A percentile compares a stretch with the other conserved stretches of the same genome.
phyloP scores from a whole-genome alignment of 1,140 invertebrate species.

The Drosophila auraria region DNA sequence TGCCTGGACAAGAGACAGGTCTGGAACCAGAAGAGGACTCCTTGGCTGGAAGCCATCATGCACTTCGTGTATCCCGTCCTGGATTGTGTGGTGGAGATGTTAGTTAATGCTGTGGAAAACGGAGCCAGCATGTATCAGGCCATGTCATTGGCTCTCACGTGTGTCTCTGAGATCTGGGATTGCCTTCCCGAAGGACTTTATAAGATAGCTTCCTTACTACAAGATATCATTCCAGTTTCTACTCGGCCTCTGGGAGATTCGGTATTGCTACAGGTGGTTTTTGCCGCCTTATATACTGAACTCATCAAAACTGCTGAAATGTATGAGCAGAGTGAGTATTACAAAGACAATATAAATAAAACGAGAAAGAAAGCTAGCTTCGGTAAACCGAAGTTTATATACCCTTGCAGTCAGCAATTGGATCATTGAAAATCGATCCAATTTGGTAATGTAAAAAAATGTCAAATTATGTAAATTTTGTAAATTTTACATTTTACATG shows the following conservation, averaged over 20 bases:
- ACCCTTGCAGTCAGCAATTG: too few species aligned
- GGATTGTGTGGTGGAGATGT: constrained; percentile 87
- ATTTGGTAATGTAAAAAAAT: too few species aligned
- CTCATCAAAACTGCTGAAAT: constrained; percentile 85
- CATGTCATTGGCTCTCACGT: constrained; percentile 90
- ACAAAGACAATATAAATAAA: too few species aligned
- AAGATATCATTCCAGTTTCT: constrained; percentile 89
- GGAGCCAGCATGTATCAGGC: constrained; percentile 91
- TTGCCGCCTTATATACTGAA: constrained; percentile 87
- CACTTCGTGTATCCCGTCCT: constrained; percentile 87
- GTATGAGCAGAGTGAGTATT: constrained; percentile 83
- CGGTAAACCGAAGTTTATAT: too few species aligned
- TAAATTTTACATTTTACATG: too few species aligned
- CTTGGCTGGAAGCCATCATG: constrained; percentile 90
- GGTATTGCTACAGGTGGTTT: constrained; percentile 89
- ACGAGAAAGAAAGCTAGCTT: too few species aligned
- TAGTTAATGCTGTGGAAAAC: constrained; percentile 88
- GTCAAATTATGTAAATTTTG: too few species aligned
- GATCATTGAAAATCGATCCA: too few species aligned
- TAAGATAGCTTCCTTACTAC: constrained; percentile 86
- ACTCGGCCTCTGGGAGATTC: constrained; percentile 88
- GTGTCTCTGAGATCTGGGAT: constrained; percentile 88
- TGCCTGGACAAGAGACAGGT: constrained; percentile 91
- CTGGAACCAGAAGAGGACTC: constrained; percentile 91
- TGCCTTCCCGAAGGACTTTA: constrained; percentile 87